Base-by-base conservation (phyloP, 2,797 vertebrate species). In the Xerus rutilus region DNA sequence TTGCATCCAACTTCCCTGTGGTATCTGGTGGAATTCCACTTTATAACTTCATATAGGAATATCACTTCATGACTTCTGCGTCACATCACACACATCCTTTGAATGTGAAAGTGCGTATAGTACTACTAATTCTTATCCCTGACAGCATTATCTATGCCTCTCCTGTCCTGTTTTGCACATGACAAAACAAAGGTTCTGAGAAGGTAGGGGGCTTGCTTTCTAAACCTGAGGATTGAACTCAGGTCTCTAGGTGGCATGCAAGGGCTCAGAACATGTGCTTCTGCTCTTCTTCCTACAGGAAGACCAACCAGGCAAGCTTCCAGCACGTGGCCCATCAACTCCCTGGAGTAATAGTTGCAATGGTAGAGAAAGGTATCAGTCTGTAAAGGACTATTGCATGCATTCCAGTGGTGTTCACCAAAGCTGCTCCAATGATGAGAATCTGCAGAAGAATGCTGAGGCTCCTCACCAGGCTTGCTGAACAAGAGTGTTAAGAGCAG, bases 361-460 rank as follows among this genome's bases (percentile, higher is more conserved):
- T 0, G 8, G 1, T 20, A 17, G 67, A 57, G 13, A 67, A 28
- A 52, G 17, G 30, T 23, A 23, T 7, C 13, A 21, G 2, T 1
- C 67, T 21, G 15, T 4, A 0, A 12, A 17, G 5, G 14, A 28
- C 43, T 6, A 0, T 7, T 59, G 3, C 8, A 0, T 8, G 32
- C 5, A 6, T 30, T 30, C 28, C 59, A 10, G 18, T 23, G n/a
- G 1, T 21, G 10, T 72, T 59, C 18, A 35, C n/a, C 43, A 2
- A 47, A 85, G 85, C 69, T 0, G 3, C 2, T 14, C 23, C 32
- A 12, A 2, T 0, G n/a, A 10, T 3, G 8, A 82, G 23, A 73
- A 49, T 8, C 17, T 45, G 52, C 20, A n/a, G 5, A 28, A 39
- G n/a, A 32, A 2, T 17, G 32, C 8, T 0, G 49, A 52, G 2